Evolutionary conservation across 2,797 vertebrate genomes (phyloP).

Genomic region (Enteromius trimaculatus): DNA sequence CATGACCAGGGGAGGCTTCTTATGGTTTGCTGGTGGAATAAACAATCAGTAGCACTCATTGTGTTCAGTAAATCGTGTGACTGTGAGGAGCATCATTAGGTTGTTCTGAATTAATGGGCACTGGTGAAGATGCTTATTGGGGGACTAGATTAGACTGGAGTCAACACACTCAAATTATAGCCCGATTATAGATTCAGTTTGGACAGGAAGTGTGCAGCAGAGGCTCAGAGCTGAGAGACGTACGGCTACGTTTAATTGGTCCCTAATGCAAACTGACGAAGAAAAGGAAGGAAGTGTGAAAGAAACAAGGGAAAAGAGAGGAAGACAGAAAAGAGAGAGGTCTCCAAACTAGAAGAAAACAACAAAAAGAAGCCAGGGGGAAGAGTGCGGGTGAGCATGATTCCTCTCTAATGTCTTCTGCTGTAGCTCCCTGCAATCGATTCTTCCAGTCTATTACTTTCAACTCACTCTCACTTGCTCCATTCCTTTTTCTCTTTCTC

Average conservation of each 20-base stretch:
- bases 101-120: conserved; percentile 33
- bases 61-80: conserved; percentile 21
- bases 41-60: conserved; percentile 12
- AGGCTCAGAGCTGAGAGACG: conserved; percentile 37
- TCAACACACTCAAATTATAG: conserved; percentile 41
- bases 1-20: conserved; percentile 14
- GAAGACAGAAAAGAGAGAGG: conserved; percentile 22
- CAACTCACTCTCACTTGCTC: conserved; percentile 56
- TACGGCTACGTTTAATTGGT: conserved; percentile 41
- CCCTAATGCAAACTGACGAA: conserved; percentile 30
- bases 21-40: conserved; percentile 23
- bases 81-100: conserved; percentile 35
- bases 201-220: conserved; percentile 22
- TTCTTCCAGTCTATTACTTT: conserved; percentile 70
- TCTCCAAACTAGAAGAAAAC: conserved; percentile 33
- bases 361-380: conserved; percentile 34
- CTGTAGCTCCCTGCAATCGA: conserved; percentile 66
- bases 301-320: conserved; percentile 6
- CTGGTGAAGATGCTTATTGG: conserved; percentile 36
- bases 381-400: conserved; percentile 43
- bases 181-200: conserved; percentile 47
- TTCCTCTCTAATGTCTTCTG: conserved; percentile 56
- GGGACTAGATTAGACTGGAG: conserved; percentile 44
- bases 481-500: conserved; percentile 52
- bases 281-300: conserved; percentile 16